Evolutionary conservation across 2,888 invertebrate genomes (phyloP).

Genomic region (Trachelus stipa): DNA sequence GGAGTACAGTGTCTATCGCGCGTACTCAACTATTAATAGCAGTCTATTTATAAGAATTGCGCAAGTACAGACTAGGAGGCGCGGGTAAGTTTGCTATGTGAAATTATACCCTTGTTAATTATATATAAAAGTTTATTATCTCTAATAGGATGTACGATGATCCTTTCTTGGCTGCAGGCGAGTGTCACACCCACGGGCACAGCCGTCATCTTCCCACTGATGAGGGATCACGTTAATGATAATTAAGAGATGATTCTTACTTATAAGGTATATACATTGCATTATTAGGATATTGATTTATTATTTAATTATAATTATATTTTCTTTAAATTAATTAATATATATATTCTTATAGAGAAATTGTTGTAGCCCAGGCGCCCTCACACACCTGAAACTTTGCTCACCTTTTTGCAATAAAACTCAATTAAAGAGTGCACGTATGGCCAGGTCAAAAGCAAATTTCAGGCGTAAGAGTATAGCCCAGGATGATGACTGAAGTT

Average conservation of each 20-base stretch:
- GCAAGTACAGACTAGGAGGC: constrained; percentile 32
- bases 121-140: constrained; percentile 35
- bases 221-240: neutral
- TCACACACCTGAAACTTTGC: constrained; percentile 66
- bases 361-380: constrained; percentile 46
- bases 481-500: neutral
- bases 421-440: constrained; percentile 49
- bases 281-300: neutral
- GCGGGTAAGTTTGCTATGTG: neutral
- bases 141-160: constrained; percentile 12
- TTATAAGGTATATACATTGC: neutral
- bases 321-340: constrained; percentile 5
- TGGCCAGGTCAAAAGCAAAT: constrained; percentile 64
- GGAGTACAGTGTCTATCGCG: neutral
- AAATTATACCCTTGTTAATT: constrained; percentile 31
- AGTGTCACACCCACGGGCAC: neutral
- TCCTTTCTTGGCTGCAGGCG: neutral
- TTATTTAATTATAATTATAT: too few relatives aligned
- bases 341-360: constrained; percentile 6
- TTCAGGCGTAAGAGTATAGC: constrained; percentile 64
- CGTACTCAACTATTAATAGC: constrained; percentile 25
- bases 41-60: constrained; percentile 47
- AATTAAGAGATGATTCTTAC: neutral
- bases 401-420: constrained; percentile 56
- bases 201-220: neutral